Base-by-base conservation (phyloP, 2,797 vertebrate genomes). In the Rallus crepitans region DNA sequence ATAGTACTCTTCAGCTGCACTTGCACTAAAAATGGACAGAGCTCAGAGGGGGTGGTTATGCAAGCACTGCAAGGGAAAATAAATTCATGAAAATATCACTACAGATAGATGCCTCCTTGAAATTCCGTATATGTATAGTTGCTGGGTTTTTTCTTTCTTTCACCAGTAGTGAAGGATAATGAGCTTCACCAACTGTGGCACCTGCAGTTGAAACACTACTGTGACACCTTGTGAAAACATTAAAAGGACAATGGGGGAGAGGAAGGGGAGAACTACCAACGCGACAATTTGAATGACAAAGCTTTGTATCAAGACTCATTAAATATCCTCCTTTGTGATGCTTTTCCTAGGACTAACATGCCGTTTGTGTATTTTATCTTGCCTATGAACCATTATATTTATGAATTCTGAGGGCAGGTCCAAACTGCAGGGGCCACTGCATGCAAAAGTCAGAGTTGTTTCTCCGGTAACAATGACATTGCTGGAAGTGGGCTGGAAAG, bases 71-170 rank as follows among this genome's bases (percentile, higher is more conserved):
- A 87, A 89, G 64, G 78, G 31, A 90, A 93, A 95, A 85, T 12
- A 94, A 92, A 87, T 75, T 25, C 69, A 82, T 71, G 39, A 45
- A 92, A 87, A 24, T 64, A 68, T 28, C 45, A 82, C 64, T 82
- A 77, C 81, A 85, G 92, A 73, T 68, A 87, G 33, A 50, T 81
- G 27, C 48, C 57, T 87, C 47, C 61, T 94, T 89, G 57, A 93
- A 89, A 92, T 81, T 42, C 59, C 81, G 53, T 69, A 52, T 61
- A 47, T 82, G 84, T 82, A 87, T 92, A 21, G 20, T 69, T 89
- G 20, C 40, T 39, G n/a, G 19, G 27, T 80, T 94, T 18, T 35
- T 91, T 75, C 19, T 89, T 86, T 91, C 64, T 64, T 92, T 87
- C 27, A 55, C 27, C 11, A 52, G 17, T 64, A 85, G 68, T 55